A percentile compares a stretch with the other conserved stretches of the same genome.
These are phyloP conservation scores for Selene dorsalis DNA, from an alignment of 2,797 vertebrate species.

Conservation along the genomic window DNA sequence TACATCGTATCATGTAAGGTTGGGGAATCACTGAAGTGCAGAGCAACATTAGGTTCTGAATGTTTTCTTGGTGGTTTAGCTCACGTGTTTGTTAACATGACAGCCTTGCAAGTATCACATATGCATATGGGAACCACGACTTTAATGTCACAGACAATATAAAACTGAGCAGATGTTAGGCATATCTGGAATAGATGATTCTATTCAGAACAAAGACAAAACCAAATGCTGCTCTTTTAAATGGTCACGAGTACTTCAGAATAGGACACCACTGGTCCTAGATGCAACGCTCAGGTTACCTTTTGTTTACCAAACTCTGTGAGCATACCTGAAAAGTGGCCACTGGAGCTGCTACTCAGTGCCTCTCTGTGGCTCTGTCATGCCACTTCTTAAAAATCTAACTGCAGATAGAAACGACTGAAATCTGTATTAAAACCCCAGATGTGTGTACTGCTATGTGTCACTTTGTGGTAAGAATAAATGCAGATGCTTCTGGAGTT, in stretches of 20 bases:
- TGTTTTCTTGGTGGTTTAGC: neutral
- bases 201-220: conserved; percentile 15
- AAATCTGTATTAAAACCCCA: no score
- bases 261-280: conserved; percentile 68
- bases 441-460: neutral
- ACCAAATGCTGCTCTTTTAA: conserved; percentile 17
- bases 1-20: neutral
- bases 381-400: neutral
- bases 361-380: conserved; percentile 4
- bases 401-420: neutral
- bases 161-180: neutral
- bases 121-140: neutral
- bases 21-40: neutral
- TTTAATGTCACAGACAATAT: neutral
- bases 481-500: neutral
- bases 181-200: neutral
- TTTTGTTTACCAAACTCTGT: conserved; percentile 57
- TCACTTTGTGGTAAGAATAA: neutral
- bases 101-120: neutral
- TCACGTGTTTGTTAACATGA: neutral
- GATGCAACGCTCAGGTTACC: conserved; percentile 66
- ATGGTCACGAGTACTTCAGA: conserved; percentile 42
- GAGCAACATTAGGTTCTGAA: neutral
- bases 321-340: conserved; percentile 20
- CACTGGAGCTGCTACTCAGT: neutral